phyloP scores from a whole-genome alignment of 2,797 vertebrate genomes.

The Sphenodon punctatus region DNA sequence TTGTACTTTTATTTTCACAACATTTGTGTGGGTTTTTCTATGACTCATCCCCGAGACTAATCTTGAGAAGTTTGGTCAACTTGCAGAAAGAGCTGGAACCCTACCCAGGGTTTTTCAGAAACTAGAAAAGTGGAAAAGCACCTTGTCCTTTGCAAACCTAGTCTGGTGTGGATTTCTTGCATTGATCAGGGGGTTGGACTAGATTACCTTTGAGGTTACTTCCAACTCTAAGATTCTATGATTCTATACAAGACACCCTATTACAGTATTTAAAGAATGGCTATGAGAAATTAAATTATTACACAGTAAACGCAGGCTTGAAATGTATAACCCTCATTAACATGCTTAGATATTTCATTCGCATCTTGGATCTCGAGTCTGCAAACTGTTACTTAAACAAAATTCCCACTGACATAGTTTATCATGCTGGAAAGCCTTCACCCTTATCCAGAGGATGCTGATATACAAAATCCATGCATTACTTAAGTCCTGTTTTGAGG shows the following conservation, averaged over 20 bases:
- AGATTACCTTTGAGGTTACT: no score
- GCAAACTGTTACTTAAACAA: background rate
- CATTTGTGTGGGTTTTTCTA: conserved; percentile 33
- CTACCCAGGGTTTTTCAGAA: conserved; percentile 1
- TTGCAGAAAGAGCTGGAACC: conserved; percentile 23
- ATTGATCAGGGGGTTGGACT: no score
- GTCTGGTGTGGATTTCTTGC: no score
- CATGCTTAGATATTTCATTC: background rate
- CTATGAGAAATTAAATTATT: background rate
- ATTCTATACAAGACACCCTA: no score
- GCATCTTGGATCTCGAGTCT: background rate
- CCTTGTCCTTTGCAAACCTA: background rate
- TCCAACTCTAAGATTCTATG: no score
- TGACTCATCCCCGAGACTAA: conserved; percentile 57
- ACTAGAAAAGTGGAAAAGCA: conserved; percentile 8
- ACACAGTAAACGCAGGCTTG: background rate
- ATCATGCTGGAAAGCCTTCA: background rate
- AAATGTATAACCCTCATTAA: background rate
- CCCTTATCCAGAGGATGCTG: no score
- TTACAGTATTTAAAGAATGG: background rate
- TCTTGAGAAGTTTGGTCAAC: conserved; percentile 48
- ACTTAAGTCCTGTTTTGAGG: background rate
- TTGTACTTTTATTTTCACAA: conserved; percentile 29
- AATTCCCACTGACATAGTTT: background rate
- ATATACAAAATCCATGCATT: background rate